Evolutionary conservation across 2,113 vertebrate species (phyloP).

Genomic region (Calidris pugnax): DNA sequence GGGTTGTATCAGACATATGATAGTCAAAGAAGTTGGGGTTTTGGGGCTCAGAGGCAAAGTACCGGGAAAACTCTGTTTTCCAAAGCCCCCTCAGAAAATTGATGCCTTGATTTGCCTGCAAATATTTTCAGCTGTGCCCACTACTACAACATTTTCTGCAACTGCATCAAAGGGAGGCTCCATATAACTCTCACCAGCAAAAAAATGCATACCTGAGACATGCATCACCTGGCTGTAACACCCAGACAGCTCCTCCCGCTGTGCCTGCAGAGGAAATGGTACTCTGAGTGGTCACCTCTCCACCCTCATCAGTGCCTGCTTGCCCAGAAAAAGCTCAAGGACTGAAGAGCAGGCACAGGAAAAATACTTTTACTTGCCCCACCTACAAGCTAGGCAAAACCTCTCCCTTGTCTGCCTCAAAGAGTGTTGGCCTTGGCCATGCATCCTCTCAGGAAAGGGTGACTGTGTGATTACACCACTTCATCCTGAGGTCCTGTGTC

Average conservation of each 20-base stretch:
- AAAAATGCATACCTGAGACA: neutral
- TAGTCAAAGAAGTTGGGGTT: neutral
- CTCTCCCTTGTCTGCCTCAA: neutral
- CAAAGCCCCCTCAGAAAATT: neutral
- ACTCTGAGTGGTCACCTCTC: neutral
- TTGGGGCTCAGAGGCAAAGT: accelerated
- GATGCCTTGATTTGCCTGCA: neutral
- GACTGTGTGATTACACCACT: neutral
- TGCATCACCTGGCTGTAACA: neutral
- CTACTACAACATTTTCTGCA: neutral
- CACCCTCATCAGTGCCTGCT: neutral
- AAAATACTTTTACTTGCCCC: neutral
- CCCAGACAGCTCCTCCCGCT: neutral
- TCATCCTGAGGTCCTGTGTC: neutral
- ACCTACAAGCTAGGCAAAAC: neutral
- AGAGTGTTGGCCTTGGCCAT: neutral
- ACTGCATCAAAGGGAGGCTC: neutral
- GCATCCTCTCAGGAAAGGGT: neutral
- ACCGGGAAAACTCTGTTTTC: neutral
- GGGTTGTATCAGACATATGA: neutral
- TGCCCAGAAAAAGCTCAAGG: neutral
- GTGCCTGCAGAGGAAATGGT: neutral
- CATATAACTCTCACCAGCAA: neutral
- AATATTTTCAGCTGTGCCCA: neutral
- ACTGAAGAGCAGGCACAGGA: neutral